These are phyloP conservation scores for Dryobota labecula DNA, from an alignment of 2,888 invertebrate species.

Conservation along the genomic window DNA sequence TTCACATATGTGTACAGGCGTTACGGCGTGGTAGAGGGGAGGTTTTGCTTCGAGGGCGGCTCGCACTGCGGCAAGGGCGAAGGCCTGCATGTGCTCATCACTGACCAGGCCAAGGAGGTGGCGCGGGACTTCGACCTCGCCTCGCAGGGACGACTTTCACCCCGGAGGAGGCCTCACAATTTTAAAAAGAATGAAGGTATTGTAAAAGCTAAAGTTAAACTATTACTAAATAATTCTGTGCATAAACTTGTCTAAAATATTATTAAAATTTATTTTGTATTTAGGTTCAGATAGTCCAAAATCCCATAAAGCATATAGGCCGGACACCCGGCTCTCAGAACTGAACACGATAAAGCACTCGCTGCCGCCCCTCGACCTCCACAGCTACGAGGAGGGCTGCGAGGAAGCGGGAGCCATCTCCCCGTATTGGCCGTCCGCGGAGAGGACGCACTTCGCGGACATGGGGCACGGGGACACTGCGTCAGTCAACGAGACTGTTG, in stretches of 20 bases:
- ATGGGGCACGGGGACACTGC: constrained; percentile 83
- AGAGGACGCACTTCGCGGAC: constrained; percentile 84
- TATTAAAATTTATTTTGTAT: background rate
- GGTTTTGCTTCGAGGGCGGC: constrained; percentile 97
- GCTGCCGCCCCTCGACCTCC: constrained; percentile 80
- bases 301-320: constrained; percentile 80
- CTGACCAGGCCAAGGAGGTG: constrained; percentile 94
- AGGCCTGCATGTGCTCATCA: constrained; percentile 94
- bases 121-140: constrained; percentile 93
- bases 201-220: background rate
- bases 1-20: constrained; percentile 86
- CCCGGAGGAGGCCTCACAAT: constrained; percentile 85
- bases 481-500: constrained; percentile 77
- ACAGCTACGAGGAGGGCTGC: constrained; percentile 78
- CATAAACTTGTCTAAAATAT: background rate
- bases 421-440: constrained; percentile 92
- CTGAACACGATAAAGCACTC: constrained; percentile 87
- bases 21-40: constrained; percentile 96
- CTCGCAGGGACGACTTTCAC: constrained; percentile 92
- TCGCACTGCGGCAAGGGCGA: constrained; percentile 96
- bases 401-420: constrained; percentile 89
- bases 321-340: constrained; percentile 89
- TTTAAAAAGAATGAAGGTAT: constrained; percentile 70
- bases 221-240: background rate
- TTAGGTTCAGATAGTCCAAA: constrained; percentile 78